A percentile compares a stretch with the other conserved stretches of the same genome.
Evolutionary conservation across 2,113 vertebrate species (phyloP).

Genomic region (Psilopsiagon aurifrons): DNA sequence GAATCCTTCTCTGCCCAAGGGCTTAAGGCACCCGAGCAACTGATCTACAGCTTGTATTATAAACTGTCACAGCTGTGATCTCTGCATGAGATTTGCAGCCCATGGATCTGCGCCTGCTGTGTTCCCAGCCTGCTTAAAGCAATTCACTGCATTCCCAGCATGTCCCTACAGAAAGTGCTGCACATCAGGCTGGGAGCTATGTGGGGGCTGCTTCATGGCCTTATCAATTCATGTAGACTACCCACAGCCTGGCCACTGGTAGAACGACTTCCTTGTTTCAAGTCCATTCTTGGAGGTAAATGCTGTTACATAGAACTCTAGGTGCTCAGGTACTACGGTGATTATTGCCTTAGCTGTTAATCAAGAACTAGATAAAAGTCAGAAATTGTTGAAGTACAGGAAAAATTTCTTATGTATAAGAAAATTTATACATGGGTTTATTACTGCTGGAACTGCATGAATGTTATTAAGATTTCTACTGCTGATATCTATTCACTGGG

Average conservation of each 20-base stretch:
- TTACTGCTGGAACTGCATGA: background rate
- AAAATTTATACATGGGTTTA: background rate
- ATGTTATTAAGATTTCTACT: background rate
- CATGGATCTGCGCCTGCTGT: background rate
- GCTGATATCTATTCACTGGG: background rate
- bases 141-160: accelerated
- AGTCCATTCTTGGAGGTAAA: background rate
- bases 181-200: background rate
- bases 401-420: background rate
- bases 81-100: background rate
- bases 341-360: background rate
- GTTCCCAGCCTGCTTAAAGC: slow-evolving; percentile 7
- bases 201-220: background rate
- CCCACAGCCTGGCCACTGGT: background rate
- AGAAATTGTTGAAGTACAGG: background rate
- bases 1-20: background rate
- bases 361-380: background rate
- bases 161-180: background rate
- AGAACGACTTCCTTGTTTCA: background rate
- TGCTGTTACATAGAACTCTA: background rate
- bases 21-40: background rate
- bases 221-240: background rate
- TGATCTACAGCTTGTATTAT: background rate
- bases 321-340: background rate
- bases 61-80: slow-evolving; percentile 18